A percentile compares a stretch with the other conserved stretches of the same genome.
These are phyloP conservation scores for Embidobia sp. DNA, from an alignment of 2,888 invertebrate genomes.

Conservation along the genomic window DNA sequence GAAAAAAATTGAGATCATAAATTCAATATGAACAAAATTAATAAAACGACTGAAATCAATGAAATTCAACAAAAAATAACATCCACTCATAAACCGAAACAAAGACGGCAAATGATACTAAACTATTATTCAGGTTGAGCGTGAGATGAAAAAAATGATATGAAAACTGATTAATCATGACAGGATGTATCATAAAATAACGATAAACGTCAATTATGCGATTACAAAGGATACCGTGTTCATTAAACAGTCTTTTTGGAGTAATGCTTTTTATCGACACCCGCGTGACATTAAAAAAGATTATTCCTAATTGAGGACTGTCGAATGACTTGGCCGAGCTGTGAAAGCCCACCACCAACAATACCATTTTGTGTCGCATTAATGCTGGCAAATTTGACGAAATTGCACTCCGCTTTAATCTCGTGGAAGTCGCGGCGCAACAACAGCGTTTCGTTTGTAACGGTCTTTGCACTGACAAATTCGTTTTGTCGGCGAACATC, in stretches of 20 bases:
- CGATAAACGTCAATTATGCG: slow-evolving; percentile 26
- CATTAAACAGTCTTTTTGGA: slow-evolving; percentile 28
- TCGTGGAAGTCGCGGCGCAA: slow-evolving; percentile 43
- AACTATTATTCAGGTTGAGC: no score
- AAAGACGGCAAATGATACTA: neutral
- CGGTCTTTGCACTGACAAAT: slow-evolving; percentile 69
- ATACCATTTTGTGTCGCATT: slow-evolving; percentile 30
- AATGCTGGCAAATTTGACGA: slow-evolving; percentile 50
- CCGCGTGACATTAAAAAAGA: slow-evolving; percentile 40
- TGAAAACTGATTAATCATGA: neutral
- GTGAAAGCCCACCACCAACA: slow-evolving; percentile 32
- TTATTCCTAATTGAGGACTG: slow-evolving; percentile 41
- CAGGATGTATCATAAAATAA: slow-evolving; percentile 9
- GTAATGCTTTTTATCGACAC: slow-evolving; percentile 39
- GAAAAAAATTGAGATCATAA: no score
- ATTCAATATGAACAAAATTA: no score
- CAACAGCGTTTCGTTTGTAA: slow-evolving; percentile 59
- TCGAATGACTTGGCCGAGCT: slow-evolving; percentile 7
- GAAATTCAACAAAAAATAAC: no score
- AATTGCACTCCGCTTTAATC: slow-evolving; percentile 63
- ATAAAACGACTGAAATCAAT: no score
- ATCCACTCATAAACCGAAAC: no score
- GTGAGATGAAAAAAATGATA: neutral
- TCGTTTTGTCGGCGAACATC: slow-evolving; percentile 68
- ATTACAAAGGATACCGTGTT: slow-evolving; percentile 17